These are phyloP conservation scores for Athene noctua DNA, from an alignment of 2,113 vertebrate genomes.

Conservation along the genomic window DNA sequence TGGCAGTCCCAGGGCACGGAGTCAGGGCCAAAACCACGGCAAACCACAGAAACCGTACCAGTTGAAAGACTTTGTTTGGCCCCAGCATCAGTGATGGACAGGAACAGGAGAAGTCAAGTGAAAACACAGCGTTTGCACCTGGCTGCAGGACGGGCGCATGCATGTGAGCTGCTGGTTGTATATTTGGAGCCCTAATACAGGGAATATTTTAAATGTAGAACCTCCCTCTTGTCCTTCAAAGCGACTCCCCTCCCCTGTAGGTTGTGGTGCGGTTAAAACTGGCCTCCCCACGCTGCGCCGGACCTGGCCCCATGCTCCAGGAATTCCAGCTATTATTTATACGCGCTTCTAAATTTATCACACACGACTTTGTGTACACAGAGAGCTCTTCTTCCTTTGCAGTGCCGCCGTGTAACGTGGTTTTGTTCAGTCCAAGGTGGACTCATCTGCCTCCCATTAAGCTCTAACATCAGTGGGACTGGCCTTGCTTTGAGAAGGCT, in stretches of 20 bases:
- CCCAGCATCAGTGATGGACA: background rate
- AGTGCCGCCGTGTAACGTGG: background rate
- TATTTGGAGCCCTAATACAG: background rate
- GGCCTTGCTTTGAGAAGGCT: constrained; percentile 72
- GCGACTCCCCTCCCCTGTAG: background rate
- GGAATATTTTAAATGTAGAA: background rate
- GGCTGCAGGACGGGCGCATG: background rate
- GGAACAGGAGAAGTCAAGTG: constrained; percentile 23
- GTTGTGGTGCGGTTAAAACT: constrained; percentile 3
- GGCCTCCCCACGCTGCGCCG: background rate
- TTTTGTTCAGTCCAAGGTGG: background rate
- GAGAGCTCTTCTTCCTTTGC: background rate
- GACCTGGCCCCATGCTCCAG: constrained; percentile 37
- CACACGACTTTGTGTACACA: background rate
- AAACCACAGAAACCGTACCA: rapidly evolving
- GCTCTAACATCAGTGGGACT: constrained; percentile 62
- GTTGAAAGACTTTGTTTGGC: constrained; percentile 4
- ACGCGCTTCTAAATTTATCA: constrained; percentile 27
- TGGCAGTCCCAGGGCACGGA: background rate
- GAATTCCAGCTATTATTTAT: constrained; percentile 59
- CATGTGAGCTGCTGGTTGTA: background rate
- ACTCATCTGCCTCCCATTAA: constrained; percentile 62
- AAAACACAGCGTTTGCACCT: background rate
- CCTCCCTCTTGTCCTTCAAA: background rate
- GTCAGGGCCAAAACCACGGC: background rate